phyloP scores from a whole-genome alignment of 2,113 vertebrate species.

The Paedocypris sp. region DNA sequence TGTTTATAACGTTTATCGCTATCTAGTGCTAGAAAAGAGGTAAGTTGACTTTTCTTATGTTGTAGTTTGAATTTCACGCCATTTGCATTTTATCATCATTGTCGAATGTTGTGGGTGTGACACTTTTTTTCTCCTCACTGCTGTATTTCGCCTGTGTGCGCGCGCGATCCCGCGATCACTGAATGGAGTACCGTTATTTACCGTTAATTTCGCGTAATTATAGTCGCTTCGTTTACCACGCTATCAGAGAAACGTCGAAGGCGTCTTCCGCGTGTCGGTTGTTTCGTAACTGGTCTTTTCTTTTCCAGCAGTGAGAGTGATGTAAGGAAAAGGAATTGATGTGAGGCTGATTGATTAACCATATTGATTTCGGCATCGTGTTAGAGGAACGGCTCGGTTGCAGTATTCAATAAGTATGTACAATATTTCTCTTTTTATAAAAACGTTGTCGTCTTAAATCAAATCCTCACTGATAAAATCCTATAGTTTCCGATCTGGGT shows the following conservation, averaged over 20 bases:
- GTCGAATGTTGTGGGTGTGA: conserved; percentile 29
- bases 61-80: not conserved
- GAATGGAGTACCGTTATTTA: too few relatives aligned
- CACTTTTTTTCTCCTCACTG: conserved; percentile 3
- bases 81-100: not conserved
- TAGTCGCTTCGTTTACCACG: not conserved
- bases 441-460: too few relatives aligned
- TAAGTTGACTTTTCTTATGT: conserved; percentile 4
- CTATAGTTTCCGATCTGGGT: conserved; percentile 1
- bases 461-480: not conserved
- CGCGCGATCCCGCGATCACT: not conserved
- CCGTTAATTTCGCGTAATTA: not conserved
- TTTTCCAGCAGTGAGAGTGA: not conserved
- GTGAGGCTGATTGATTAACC: not conserved
- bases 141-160: not conserved
- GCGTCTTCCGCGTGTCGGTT: not conserved
- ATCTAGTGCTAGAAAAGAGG: too few relatives aligned
- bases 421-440: not conserved
- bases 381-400: not conserved
- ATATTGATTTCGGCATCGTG: not conserved
- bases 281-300: not conserved
- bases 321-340: not conserved
- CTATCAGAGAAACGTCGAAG: not conserved
- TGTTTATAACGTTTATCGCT: too few relatives aligned
- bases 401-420: not conserved